Evolutionary conservation across 2,113 vertebrate genomes (phyloP), one percentile per base, ranked within the genome.

Genomic region (Campylomormyrus tamandua): DNA sequence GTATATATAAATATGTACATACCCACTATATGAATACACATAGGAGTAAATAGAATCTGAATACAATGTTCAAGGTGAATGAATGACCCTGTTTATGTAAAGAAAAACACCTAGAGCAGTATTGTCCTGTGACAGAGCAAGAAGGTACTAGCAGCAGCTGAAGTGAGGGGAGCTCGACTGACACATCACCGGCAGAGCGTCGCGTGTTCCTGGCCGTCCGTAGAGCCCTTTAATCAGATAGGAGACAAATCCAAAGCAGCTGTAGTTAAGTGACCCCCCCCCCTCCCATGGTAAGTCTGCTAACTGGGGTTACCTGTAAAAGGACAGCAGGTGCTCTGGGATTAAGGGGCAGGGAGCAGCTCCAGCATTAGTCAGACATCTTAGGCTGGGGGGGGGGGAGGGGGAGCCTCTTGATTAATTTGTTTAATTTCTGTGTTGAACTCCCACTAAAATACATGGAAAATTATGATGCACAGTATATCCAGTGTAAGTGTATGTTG

Each of bases 261-360:
- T 90, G 88, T 86, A 35, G 48, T 4, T 42, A 58, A 87, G 17
- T 58, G 35, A 87, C 31, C 21, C 27, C 31, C 84, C 35, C 17
- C 84, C 17, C n/a, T n/a, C n/a, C 35, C 50, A 50, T 24, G 42
- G 35, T 46, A 39, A 39, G 35, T 58, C 52, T 2, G 66, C 93
- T 95, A 94, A 89, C 86, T 87, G 92, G 92, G 94, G 93, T 94
- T 94, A 66, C 87, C 92, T 90, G 91, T 90, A 92, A 90, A 92
- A 88, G 91, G 92, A 92, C 91, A 94, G 93, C 96, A 96, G 96
- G 94, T 96, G 95, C 92, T 90, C 90, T 91, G 92, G 96, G 95
- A 96, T 96, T 96, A 96, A 94, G 93, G 90, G 90, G 92, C 92
- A 92, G 92, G 91, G 92, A 93, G 91, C 91, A 92, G 91, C 91